phyloP scores from a whole-genome alignment of 2,113 vertebrate species.

The Xiphias gladius region DNA sequence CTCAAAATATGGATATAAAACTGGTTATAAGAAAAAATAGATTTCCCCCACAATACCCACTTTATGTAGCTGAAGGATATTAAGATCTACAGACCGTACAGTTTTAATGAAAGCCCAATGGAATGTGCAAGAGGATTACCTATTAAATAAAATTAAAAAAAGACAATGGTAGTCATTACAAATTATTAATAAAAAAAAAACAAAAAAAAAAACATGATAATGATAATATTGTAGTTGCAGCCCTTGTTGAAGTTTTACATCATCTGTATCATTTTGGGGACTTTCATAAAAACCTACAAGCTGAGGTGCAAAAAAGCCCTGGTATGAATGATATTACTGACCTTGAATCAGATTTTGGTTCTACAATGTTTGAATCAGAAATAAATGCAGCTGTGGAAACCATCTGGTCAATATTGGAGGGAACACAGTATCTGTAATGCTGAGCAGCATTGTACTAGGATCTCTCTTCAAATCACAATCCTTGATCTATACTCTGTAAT shows the following conservation, averaged over 20 bases:
- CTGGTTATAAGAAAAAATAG: neutral
- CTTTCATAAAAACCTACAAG: neutral
- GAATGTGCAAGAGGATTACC: conserved; percentile 5
- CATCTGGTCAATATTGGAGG: neutral
- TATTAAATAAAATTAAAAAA: no score
- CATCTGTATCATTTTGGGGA: neutral
- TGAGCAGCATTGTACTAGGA: conserved; percentile 48
- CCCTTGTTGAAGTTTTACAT: neutral
- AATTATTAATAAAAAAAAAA: neutral
- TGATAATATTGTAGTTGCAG: neutral
- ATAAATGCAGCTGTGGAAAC: conserved; percentile 57
- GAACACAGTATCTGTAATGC: conserved; percentile 20
- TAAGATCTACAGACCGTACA: neutral
- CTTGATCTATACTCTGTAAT: conserved; percentile 56
- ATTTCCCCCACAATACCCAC: neutral
- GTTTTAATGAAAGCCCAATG: neutral
- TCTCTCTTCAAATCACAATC: conserved; percentile 58
- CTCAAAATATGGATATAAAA: conserved; percentile 3
- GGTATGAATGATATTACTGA: neutral
- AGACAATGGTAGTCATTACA: no score
- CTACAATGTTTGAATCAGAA: conserved; percentile 48
- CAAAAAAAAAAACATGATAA: neutral
- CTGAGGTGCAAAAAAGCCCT: neutral
- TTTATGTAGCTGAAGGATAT: neutral
- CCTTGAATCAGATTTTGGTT: conserved; percentile 2